phyloP scores from a whole-genome alignment of 2,888 invertebrate species.

The Lasioglossum zephyrum region DNA sequence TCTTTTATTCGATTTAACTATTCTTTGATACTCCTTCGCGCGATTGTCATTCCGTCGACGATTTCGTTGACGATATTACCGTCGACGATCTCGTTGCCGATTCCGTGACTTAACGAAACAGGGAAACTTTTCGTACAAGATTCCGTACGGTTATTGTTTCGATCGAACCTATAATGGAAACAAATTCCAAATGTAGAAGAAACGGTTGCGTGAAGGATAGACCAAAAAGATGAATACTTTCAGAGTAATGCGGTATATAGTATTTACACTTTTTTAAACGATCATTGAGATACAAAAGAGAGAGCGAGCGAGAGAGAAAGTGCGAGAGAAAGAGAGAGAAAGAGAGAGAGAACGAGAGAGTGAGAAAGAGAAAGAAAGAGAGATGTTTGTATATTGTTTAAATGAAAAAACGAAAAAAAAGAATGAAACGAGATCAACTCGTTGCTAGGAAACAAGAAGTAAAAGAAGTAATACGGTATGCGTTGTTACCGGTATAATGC shows the following conservation, averaged over 20 bases:
- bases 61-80: not conserved
- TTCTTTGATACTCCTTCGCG: not conserved
- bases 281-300: slow-evolving; percentile 29
- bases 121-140: slow-evolving; percentile 5
- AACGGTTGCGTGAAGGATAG: slow-evolving; percentile 45
- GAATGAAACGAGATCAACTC: slow-evolving; percentile 27
- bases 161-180: slow-evolving; percentile 17
- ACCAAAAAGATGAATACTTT: slow-evolving; percentile 42
- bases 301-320: slow-evolving; percentile 9
- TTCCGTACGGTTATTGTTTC: slow-evolving; percentile 13
- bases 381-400: slow-evolving; percentile 52
- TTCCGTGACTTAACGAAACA: not conserved
- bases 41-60: slow-evolving; percentile 4
- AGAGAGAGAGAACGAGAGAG: slow-evolving; percentile 11
- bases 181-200: not conserved
- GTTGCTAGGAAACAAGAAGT: slow-evolving; percentile 12
- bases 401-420: not conserved
- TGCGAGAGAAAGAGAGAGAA: slow-evolving; percentile 8
- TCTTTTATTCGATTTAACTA: not conserved
- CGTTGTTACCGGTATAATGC: slow-evolving; percentile 28
- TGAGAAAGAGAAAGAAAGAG: slow-evolving; percentile 17
- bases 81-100: not conserved
- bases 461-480: slow-evolving; percentile 21
- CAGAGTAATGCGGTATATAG: slow-evolving; percentile 27
- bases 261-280: slow-evolving; percentile 35